Conservation (phyloP, 2,888 invertebrate species). For the Machimus atricapillus region DNA sequence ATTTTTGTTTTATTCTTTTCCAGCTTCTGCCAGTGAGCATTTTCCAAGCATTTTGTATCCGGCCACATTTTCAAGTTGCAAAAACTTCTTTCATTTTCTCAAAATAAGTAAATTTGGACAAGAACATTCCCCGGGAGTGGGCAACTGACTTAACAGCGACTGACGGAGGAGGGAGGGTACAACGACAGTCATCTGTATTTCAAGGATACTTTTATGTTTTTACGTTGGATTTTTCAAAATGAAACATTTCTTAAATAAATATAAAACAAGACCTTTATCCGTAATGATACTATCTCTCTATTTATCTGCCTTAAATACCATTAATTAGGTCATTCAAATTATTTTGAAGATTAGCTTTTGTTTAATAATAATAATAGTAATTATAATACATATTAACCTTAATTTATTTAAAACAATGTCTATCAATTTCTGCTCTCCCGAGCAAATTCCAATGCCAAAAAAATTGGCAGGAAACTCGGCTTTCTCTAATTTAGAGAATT, state of each 20-base stretch:
- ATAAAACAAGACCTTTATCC: background rate
- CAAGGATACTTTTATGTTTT: background rate
- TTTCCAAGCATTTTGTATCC: background rate
- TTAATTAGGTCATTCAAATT: no score
- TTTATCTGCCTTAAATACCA: no score
- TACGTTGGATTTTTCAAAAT: background rate
- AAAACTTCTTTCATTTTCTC: background rate
- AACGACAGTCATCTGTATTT: background rate
- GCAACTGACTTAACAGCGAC: background rate
- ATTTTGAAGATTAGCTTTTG: no score
- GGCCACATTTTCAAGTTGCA: constrained; percentile 1
- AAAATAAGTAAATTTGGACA: background rate
- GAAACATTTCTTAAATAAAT: background rate
- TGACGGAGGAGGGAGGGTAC: background rate
- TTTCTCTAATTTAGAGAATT: no score
- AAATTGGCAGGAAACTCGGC: no score
- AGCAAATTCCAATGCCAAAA: no score
- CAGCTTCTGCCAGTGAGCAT: background rate
- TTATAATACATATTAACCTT: no score
- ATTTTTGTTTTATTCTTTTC: constrained; percentile 33
- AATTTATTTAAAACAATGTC: no score
- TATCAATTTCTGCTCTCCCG: no score
- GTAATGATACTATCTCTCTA: background rate
- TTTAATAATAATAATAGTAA: no score
- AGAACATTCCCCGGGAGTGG: background rate